Conservation (phyloP, 1,140 invertebrate genomes). For the Saccostrea cuccullata region DNA sequence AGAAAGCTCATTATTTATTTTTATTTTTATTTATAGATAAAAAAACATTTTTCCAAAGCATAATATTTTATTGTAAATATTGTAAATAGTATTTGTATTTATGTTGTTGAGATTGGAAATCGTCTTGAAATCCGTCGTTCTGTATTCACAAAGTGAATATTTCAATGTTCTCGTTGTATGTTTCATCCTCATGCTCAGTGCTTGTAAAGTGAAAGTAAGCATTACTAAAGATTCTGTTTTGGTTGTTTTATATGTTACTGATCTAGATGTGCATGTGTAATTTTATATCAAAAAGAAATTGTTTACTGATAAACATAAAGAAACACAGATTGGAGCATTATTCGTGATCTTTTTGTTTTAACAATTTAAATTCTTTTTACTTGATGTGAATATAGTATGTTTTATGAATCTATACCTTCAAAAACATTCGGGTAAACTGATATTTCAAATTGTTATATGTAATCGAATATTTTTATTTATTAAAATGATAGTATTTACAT, state of each 20-base stretch:
- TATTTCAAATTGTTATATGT: too few relatives aligned
- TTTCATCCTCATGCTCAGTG: not conserved
- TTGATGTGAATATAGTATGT: not conserved
- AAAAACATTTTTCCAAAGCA: not conserved
- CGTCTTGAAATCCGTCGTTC: constrained; percentile 18
- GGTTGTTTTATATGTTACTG: not conserved
- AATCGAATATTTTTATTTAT: too few relatives aligned
- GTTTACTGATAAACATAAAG: too few relatives aligned
- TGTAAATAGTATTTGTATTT: constrained; percentile 31
- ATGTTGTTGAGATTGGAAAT: constrained; percentile 10
- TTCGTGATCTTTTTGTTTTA: not conserved
- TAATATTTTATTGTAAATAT: constrained; percentile 37
- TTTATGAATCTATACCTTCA: not conserved
- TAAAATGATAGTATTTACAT: too few relatives aligned
- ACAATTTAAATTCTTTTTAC: not conserved
- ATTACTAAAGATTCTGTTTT: not conserved
- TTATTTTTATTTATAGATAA: constrained; percentile 12
- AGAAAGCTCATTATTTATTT: constrained; percentile 35
- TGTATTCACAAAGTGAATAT: constrained; percentile 1
- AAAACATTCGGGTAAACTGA: too few relatives aligned
- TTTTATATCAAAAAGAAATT: too few relatives aligned
- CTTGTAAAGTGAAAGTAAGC: not conserved
- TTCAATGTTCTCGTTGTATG: not conserved
- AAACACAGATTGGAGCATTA: too few relatives aligned
- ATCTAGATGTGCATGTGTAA: too few relatives aligned